These are phyloP conservation scores for Hassar affinis DNA, from an alignment of 2,113 vertebrate species.

Conservation along the genomic window DNA sequence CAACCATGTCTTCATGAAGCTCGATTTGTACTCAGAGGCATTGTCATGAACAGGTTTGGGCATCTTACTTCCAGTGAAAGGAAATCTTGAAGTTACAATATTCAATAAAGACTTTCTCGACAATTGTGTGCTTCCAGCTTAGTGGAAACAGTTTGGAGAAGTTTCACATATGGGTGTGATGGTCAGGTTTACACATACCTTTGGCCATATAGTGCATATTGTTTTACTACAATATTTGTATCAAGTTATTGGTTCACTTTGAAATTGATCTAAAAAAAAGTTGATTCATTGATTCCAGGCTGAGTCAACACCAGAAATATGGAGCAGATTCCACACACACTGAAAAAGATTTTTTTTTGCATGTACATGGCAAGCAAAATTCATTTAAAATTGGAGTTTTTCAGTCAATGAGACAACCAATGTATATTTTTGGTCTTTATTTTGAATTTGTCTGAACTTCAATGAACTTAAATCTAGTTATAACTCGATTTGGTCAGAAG, in stretches of 20 bases:
- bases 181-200: background rate
- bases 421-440: background rate
- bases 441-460: background rate
- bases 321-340: background rate
- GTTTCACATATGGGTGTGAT: background rate
- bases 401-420: background rate
- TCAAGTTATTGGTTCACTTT: background rate
- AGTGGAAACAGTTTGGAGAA: background rate
- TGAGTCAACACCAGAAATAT: background rate
- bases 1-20: too few relatives aligned
- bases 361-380: background rate
- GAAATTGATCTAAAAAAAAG: background rate
- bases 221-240: background rate
- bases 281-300: background rate
- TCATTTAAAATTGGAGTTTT: background rate
- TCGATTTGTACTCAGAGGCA: background rate
- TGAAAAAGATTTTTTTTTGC: background rate
- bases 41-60: background rate
- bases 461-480: too few relatives aligned
- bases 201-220: background rate
- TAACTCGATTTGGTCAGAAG: too few relatives aligned
- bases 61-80: background rate
- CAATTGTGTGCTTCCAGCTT: background rate
- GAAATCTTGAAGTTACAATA: background rate
- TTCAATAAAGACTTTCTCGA: background rate